Percentiles rank a stretch among this genome's conserved stretches.
Conservation (phyloP, 2,888 invertebrate genomes). For the Pyrgus malvae region DNA sequence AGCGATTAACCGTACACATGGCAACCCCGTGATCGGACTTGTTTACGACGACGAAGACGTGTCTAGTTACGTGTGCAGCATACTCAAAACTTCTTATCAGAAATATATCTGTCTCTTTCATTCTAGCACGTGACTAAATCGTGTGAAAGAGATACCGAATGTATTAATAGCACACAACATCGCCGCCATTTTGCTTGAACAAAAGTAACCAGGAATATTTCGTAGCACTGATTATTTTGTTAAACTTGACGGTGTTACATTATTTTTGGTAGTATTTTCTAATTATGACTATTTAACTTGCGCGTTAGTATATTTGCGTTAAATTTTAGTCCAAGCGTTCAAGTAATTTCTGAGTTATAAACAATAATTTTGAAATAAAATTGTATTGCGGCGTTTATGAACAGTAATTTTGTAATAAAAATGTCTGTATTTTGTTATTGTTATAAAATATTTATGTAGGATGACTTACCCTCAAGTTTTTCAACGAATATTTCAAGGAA, state of each 20-base stretch:
- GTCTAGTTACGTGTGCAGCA: constrained; percentile 78
- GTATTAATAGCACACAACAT: constrained; percentile 70
- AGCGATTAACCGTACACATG: constrained; percentile 37
- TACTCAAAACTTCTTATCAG: constrained; percentile 61
- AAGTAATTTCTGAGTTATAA: constrained; percentile 31
- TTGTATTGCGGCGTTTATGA: constrained; percentile 17
- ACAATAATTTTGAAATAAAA: constrained; percentile 52
- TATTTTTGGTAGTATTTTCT: neutral
- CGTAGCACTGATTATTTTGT: constrained; percentile 9
- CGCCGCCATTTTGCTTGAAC: constrained; percentile 78
- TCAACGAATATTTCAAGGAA: constrained; percentile 65
- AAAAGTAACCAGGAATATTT: constrained; percentile 43
- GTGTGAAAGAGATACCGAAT: constrained; percentile 57
- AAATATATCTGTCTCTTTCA: constrained; percentile 59
- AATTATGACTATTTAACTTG: neutral
- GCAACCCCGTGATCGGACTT: constrained; percentile 63
- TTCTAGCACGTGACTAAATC: constrained; percentile 31
- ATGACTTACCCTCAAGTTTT: constrained; percentile 60
- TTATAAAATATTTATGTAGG: constrained; percentile 35
- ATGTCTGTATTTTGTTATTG: constrained; percentile 28
- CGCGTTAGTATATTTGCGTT: neutral
- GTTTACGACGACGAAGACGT: constrained; percentile 78
- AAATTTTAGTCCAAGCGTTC: constrained; percentile 1
- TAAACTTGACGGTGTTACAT: neutral
- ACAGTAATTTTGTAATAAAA: constrained; percentile 14